These are phyloP conservation scores for Saturnia japonica DNA, from an alignment of 2,888 invertebrate genomes.

Conservation along the genomic window DNA sequence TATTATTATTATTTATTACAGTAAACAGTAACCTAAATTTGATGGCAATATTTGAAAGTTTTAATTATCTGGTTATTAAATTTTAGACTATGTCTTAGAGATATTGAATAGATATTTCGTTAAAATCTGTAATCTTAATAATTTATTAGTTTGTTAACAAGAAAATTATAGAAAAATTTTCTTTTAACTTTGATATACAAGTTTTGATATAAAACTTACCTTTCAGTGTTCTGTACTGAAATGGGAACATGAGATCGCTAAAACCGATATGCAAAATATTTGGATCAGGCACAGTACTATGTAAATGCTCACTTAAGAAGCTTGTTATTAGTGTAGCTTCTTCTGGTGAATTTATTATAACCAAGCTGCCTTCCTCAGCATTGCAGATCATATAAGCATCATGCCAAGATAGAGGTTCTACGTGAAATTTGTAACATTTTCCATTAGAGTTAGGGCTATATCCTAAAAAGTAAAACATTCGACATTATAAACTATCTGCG, in stretches of 20 bases:
- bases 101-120: too few relatives aligned
- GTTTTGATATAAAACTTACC: slow-evolving; percentile 40
- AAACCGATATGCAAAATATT: slow-evolving; percentile 55
- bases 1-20: too few relatives aligned
- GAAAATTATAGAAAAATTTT: too few relatives aligned
- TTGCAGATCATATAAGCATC: slow-evolving; percentile 53
- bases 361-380: slow-evolving; percentile 49
- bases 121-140: too few relatives aligned
- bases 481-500: too few relatives aligned
- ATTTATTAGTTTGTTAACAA: too few relatives aligned
- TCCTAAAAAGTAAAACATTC: slow-evolving; percentile 32
- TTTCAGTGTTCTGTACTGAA: slow-evolving; percentile 53
- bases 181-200: too few relatives aligned
- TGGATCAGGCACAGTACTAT: slow-evolving; percentile 48
- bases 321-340: slow-evolving; percentile 51
- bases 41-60: too few relatives aligned
- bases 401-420: slow-evolving; percentile 53
- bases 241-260: slow-evolving; percentile 56
- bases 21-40: too few relatives aligned
- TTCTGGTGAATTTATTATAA: slow-evolving; percentile 50
- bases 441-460: slow-evolving; percentile 40
- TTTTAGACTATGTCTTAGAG: too few relatives aligned
- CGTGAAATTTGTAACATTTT: slow-evolving; percentile 58
- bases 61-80: too few relatives aligned
- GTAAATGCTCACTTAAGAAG: slow-evolving; percentile 47